phyloP scores from a whole-genome alignment of 2,888 invertebrate species.

The Mantis religiosa region DNA sequence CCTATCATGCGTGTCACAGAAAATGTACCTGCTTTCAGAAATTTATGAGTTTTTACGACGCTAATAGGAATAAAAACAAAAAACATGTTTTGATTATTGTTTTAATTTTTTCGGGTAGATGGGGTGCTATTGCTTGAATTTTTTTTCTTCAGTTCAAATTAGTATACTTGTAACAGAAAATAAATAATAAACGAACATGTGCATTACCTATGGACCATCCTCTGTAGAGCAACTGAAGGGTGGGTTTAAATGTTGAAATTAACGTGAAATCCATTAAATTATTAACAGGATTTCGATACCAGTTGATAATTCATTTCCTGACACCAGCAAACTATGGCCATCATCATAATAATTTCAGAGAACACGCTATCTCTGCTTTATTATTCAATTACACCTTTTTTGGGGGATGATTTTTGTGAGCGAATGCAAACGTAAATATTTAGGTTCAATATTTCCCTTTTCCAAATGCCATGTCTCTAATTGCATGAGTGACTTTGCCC shows the following conservation, averaged over 20 bases:
- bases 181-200: background rate
- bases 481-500: slow-evolving; percentile 8
- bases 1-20: too few species aligned
- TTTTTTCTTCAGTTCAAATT: too few species aligned
- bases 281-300: background rate
- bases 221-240: background rate
- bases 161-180: background rate
- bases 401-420: background rate
- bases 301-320: background rate
- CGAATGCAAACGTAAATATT: background rate
- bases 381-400: background rate
- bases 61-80: too few species aligned
- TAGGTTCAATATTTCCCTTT: background rate
- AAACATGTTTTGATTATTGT: too few species aligned
- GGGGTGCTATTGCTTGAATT: too few species aligned
- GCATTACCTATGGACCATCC: background rate
- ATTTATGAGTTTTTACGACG: too few species aligned
- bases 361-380: background rate
- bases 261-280: background rate
- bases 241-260: background rate
- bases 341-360: background rate
- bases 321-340: background rate
- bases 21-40: too few species aligned
- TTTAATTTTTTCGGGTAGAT: too few species aligned
- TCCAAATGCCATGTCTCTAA: background rate